Conservation (phyloP, 2,888 invertebrate genomes). For the Papilio demoleus region DNA sequence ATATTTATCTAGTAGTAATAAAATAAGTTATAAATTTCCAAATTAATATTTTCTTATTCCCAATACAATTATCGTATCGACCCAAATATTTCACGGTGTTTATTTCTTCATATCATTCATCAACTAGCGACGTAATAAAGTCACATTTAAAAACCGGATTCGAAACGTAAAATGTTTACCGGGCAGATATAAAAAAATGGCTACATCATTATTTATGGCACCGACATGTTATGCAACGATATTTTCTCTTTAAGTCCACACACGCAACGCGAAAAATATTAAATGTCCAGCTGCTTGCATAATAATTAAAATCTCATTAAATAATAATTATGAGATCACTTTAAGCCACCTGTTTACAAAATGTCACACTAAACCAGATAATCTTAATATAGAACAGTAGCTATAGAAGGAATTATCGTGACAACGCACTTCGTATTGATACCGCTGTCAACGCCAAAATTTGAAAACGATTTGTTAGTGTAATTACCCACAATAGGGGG, state of each 20-base stretch:
- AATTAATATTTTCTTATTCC: too few relatives aligned
- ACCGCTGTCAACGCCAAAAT: too few relatives aligned
- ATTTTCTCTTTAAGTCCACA: constrained; percentile 28
- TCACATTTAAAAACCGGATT: constrained; percentile 29
- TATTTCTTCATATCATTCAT: constrained; percentile 1
- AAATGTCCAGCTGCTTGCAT: constrained; percentile 13
- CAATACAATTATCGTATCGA: background rate
- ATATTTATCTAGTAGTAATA: background rate
- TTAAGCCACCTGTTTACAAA: background rate
- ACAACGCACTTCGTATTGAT: too few relatives aligned
- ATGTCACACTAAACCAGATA: background rate
- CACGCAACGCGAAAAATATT: constrained; percentile 24
- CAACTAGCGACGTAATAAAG: constrained; percentile 24
- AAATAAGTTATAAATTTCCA: background rate
- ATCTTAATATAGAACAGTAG: background rate
- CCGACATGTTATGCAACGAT: constrained; percentile 34
- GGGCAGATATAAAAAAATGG: constrained; percentile 29
- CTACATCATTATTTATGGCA: constrained; percentile 34
- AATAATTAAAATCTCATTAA: constrained; percentile 24
- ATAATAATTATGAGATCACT: constrained; percentile 3
- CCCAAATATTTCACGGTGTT: constrained; percentile 6
- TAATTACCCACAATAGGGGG: too few relatives aligned
- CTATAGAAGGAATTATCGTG: too few relatives aligned
- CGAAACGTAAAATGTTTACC: constrained; percentile 25
- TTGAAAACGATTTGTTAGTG: too few relatives aligned